A percentile compares a stretch with the other conserved stretches of the same genome.
Conservation (phyloP, 2,113 vertebrate species). For the Rhodinocichla rosea region DNA sequence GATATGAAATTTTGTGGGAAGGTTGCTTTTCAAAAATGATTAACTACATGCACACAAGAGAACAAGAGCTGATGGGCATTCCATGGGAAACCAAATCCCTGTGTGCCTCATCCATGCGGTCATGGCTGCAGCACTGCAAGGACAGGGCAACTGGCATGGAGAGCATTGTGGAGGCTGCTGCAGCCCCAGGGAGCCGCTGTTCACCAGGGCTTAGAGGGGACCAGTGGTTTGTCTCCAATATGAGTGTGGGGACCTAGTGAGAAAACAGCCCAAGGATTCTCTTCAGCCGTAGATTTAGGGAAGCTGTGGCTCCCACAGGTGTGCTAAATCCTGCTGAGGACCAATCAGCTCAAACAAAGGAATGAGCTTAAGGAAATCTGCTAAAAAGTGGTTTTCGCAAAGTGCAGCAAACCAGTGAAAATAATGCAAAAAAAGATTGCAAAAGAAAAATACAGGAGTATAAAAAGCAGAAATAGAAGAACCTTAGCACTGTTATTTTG, state of each 20-base stretch:
- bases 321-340: rapidly evolving
- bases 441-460: background rate
- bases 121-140: background rate
- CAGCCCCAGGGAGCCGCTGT: rapidly evolving
- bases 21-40: background rate
- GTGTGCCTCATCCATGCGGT: rapidly evolving
- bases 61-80: background rate
- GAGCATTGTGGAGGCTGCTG: background rate
- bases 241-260: rapidly evolving
- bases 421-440: background rate
- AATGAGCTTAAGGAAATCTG: background rate
- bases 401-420: background rate
- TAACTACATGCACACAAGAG: background rate
- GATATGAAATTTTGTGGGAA: background rate
- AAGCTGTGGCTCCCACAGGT: background rate
- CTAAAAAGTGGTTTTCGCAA: background rate
- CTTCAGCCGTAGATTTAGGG: rapidly evolving
- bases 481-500: background rate
- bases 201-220: background rate
- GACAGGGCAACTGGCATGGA: background rate
- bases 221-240: background rate
- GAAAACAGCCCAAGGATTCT: background rate
- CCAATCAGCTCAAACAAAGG: background rate
- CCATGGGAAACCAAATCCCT: background rate
- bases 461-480: background rate